Conservation (phyloP, 2,797 vertebrate species). For the Meda fulgida region DNA sequence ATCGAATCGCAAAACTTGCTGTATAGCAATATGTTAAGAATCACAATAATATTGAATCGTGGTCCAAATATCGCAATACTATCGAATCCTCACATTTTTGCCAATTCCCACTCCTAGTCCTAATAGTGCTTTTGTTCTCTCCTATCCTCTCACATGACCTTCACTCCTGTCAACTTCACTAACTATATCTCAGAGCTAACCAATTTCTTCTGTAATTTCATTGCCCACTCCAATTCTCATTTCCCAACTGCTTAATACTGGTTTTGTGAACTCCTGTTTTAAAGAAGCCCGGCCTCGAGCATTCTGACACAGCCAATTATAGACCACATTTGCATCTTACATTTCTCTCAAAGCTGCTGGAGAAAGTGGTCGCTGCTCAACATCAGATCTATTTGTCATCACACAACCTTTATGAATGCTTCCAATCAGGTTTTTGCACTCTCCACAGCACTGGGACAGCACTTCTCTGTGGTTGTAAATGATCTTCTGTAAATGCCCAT, state of each 20-base stretch:
- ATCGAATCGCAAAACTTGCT: too few species aligned
- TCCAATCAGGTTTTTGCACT: neutral
- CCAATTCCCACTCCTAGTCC: too few species aligned
- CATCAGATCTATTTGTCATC: neutral
- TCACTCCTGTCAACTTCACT: neutral
- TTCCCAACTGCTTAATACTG: neutral
- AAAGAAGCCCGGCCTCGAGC: neutral
- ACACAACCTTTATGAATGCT: neutral
- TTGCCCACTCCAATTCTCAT: neutral
- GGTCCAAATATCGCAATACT: too few species aligned
- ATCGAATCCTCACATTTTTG: too few species aligned
- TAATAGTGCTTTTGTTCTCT: too few species aligned
- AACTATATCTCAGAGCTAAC: neutral
- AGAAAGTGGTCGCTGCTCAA: neutral
- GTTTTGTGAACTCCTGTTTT: neutral
- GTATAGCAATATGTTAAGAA: too few species aligned
- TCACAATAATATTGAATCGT: too few species aligned
- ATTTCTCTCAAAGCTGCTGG: neutral
- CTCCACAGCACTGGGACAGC: neutral
- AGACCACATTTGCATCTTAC: neutral
- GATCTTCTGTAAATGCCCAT: neutral
- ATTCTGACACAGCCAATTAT: neutral
- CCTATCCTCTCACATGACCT: too few species aligned
- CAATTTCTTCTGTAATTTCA: neutral
- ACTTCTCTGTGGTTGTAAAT: neutral